Base-by-base conservation (phyloP, 2,888 invertebrate genomes). In the Bibio marci region DNA sequence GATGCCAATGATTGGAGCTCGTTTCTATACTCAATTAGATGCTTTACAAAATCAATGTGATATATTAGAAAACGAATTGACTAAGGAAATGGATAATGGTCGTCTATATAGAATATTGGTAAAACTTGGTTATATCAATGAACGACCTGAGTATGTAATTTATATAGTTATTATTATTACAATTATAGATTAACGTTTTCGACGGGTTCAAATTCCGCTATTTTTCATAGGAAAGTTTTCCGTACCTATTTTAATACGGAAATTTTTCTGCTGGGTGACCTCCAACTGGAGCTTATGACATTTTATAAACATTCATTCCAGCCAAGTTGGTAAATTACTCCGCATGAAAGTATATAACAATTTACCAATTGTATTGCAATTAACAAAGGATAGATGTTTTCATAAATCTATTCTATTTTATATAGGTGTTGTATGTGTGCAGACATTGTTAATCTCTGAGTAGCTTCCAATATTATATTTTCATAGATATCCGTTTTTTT, bases 1-100 rank as follows among this genome's bases (percentile, higher is more conserved):
- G 52, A 97, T 97, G 97, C 95, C 97, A 22, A 94, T 97, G 92
- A 95, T 98, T 50, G 97, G 87, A 33, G 94, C 94, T 33, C 71
- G 95, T 42, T 97, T 95, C 65, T 97, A 94, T 62, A 86, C 85
- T 1, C 94, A 97, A 66, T 69, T 95, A 56, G 95, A 97, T 62
- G 80, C 83, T 6, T 70, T 87, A 42, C 85, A 91, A 58, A 70
- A 83, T 41, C 77, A 88, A 47, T 79, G 81, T 35, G 97, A 97
- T 59, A 73, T 80, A 35, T 69, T 92, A 48, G 92, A 97, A 53
- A 81, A 82, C 46, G 92, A 94, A 59, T 66, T 97, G 43, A 73
- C 86, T 12, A 82, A 82, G 61, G 97, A 97, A 63, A 74, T 94
- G 53, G 94, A 97, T 63, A 95, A 95, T 61, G 91, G 92, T 1